These are phyloP conservation scores for Catostomus latipinnis DNA, from an alignment of 2,797 vertebrate genomes.

Conservation along the genomic window DNA sequence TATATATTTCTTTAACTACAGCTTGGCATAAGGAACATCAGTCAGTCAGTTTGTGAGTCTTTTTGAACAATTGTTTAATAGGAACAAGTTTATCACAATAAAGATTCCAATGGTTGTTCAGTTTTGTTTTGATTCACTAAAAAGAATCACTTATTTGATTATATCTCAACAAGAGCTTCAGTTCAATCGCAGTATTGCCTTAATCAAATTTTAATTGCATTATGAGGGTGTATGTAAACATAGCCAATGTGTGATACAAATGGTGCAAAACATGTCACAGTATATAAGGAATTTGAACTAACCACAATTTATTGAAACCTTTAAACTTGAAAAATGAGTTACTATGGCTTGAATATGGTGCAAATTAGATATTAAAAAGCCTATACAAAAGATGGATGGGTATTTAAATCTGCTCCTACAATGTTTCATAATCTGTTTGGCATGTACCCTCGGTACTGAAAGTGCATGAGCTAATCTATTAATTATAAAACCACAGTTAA, in stretches of 20 bases:
- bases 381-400: conserved; percentile 9
- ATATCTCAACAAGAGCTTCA: no score
- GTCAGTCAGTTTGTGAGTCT: no score
- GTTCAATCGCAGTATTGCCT: no score
- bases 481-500: conserved; percentile 4
- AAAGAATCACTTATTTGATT: no score
- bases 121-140: no score
- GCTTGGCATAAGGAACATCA: no score
- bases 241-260: conserved; percentile 11
- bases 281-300: conserved; percentile 5
- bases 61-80: no score
- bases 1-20: no score
- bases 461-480: conserved; percentile 16
- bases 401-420: conserved; percentile 27
- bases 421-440: background rate
- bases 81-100: no score
- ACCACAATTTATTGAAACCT: conserved; percentile 17
- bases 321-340: background rate
- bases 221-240: no score
- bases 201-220: no score
- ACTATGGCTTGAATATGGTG: background rate
- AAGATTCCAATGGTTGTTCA: no score
- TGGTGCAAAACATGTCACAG: conserved; percentile 28
- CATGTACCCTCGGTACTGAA: background rate
- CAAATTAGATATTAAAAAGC: conserved; percentile 34